Percentiles rank a stretch among this genome's conserved stretches.
Evolutionary conservation across 2,888 invertebrate species (phyloP).

Genomic region (Gymnocheta viridis): DNA sequence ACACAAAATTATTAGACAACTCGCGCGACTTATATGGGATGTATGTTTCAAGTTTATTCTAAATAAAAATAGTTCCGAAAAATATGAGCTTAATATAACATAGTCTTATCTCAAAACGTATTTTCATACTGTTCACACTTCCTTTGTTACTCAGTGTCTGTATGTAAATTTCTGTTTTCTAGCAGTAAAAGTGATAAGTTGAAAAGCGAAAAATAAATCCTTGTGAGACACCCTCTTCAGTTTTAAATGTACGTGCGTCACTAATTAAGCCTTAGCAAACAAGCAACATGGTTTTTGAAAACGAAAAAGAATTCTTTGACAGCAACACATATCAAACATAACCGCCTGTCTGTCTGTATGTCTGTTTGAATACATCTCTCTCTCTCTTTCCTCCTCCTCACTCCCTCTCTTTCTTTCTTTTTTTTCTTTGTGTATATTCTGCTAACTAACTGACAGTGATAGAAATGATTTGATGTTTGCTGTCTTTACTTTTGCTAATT

Average conservation of each 20-base stretch:
- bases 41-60: no score
- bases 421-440: slow-evolving; percentile 2
- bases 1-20: background rate
- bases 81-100: no score
- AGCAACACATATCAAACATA: slow-evolving; percentile 36
- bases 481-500: slow-evolving; percentile 21
- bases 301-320: slow-evolving; percentile 29
- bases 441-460: slow-evolving; percentile 52
- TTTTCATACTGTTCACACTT: background rate
- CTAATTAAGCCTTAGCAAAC: slow-evolving; percentile 69
- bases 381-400: background rate
- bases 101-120: no score
- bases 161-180: slow-evolving; percentile 26
- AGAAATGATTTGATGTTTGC: slow-evolving; percentile 54
- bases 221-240: slow-evolving; percentile 66
- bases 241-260: slow-evolving; percentile 64
- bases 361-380: background rate
- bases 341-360: background rate
- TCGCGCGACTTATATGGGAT: no score
- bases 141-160: slow-evolving; percentile 18
- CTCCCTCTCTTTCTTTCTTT: background rate
- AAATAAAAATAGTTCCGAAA: no score
- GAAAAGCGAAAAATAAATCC: slow-evolving; percentile 59
- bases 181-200: slow-evolving; percentile 33
- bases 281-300: slow-evolving; percentile 61